Base-by-base conservation (phyloP, 92 coral and sea anemone genomes). In the Parazoanthus darwini region DNA sequence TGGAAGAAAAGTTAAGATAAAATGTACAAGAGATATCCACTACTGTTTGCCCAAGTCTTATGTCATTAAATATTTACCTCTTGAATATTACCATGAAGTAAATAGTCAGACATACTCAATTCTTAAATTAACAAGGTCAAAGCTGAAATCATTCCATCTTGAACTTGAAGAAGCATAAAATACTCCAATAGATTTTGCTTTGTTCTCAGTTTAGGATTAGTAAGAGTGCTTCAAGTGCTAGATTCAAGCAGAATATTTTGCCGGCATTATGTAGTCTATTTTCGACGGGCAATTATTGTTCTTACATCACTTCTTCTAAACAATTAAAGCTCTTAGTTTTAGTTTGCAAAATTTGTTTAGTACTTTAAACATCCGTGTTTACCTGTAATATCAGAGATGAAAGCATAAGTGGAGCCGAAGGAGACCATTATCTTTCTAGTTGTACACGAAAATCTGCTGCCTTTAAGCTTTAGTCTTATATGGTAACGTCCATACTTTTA, bases 31-130 rank as follows among this genome's bases (percentile, higher is more conserved):
- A 71, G 79, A 70, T 67, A 25, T 71, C 44, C 35, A 63, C 79
- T 16, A 25, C 39, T 84, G 87, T 84, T 84, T 84, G 74, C 77
- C 87, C 79, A 44, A 20, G 50, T 70, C 67, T 84, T 71, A 71
- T 35, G 44, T 84, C 42, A 71, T 71, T 84, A 84, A 84, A 84
- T 84, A 84, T 84, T 84, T 84, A 84, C 87, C 42, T 59, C 51
- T 88, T 80, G 72, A 22, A 56, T 42, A 51, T 84, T 26, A 22
- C 14, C 59, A 48, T 80, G 44, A 18, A 18, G 65, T 84, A 71
- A 84, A 74, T 68, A 66, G 20, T 9, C 42, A 51, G 33, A 26
- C 68, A 63, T 14, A 1, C 35, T 76, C 79, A 76, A 14, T 76
- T 75, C 13, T 38, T 39, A 39, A 39, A 76, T 3, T 74, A 44